Evolutionary conservation across 2,888 invertebrate genomes (phyloP).

Genomic region (Palloptera scutellata): DNA sequence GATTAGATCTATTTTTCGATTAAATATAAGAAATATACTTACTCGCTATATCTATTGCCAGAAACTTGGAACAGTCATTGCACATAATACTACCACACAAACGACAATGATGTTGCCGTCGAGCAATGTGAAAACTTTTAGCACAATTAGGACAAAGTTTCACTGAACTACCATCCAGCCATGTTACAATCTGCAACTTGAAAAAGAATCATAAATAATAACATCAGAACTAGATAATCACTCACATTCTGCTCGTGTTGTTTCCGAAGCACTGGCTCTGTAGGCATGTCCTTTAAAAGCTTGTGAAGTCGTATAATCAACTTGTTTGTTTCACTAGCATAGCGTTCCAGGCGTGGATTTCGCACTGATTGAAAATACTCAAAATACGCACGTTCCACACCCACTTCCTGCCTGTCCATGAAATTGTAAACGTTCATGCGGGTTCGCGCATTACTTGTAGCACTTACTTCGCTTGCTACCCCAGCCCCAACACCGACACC

Average conservation of each 20-base stretch:
- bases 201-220: neutral
- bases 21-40: constrained; percentile 55
- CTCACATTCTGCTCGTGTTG: constrained; percentile 74
- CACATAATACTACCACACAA: constrained; percentile 95
- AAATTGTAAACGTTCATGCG: constrained; percentile 54
- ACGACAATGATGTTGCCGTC: constrained; percentile 95
- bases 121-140: constrained; percentile 83
- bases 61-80: constrained; percentile 87
- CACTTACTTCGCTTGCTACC: constrained; percentile 24
- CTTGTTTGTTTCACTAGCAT: constrained; percentile 94
- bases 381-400: constrained; percentile 69
- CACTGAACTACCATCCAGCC: constrained; percentile 92
- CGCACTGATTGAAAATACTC: constrained; percentile 79
- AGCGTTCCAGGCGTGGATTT: constrained; percentile 80
- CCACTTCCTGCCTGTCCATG: constrained; percentile 63
- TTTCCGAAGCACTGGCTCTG: constrained; percentile 76
- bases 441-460: constrained; percentile 45
- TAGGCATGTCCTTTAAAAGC: constrained; percentile 81
- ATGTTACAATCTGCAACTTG: constrained; percentile 74
- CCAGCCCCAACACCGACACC: constrained; percentile 24
- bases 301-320: constrained; percentile 92
- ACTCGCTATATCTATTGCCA: constrained; percentile 82
- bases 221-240: neutral
- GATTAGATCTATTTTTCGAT: too few relatives aligned
- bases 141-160: constrained; percentile 92